phyloP scores from a whole-genome alignment of 2,888 invertebrate species.

The Apantesis nais region DNA sequence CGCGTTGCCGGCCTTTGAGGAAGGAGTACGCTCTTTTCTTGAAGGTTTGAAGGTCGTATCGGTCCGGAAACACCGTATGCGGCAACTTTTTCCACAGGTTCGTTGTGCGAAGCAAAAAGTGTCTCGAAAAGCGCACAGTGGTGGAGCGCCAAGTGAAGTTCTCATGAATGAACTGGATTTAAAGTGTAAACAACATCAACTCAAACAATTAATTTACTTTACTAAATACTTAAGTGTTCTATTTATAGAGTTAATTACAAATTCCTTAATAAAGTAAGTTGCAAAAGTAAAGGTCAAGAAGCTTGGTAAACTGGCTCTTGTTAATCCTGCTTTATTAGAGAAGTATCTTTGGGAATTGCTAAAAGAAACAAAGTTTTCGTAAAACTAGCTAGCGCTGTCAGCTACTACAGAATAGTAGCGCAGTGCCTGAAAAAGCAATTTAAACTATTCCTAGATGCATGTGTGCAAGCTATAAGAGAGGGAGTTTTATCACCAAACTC shows the following conservation, averaged over 20 bases:
- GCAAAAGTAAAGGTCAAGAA: constrained; percentile 25
- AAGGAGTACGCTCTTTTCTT: no score
- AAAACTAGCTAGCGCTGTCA: constrained; percentile 74
- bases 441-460: constrained; percentile 72
- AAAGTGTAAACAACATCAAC: neutral
- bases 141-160: no score
- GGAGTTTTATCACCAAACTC: constrained; percentile 17
- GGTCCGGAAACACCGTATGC: no score
- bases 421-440: constrained; percentile 82
- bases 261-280: constrained; percentile 24
- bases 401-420: constrained; percentile 71
- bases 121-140: no score
- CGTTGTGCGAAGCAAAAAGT: no score
- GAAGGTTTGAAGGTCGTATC: no score
- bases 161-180: neutral
- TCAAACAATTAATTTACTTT: constrained; percentile 23
- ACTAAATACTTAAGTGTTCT: constrained; percentile 17
- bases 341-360: constrained; percentile 42
- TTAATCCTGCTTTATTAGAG: constrained; percentile 47
- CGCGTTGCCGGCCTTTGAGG: no score
- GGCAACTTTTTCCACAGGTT: no score
- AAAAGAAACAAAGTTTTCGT: constrained; percentile 71
- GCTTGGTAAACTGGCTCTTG: constrained; percentile 23
- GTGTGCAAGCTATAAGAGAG: constrained; percentile 47
- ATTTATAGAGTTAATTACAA: constrained; percentile 30